Conservation (phyloP, 2,113 vertebrate genomes). For the Istiophorus platypterus region DNA sequence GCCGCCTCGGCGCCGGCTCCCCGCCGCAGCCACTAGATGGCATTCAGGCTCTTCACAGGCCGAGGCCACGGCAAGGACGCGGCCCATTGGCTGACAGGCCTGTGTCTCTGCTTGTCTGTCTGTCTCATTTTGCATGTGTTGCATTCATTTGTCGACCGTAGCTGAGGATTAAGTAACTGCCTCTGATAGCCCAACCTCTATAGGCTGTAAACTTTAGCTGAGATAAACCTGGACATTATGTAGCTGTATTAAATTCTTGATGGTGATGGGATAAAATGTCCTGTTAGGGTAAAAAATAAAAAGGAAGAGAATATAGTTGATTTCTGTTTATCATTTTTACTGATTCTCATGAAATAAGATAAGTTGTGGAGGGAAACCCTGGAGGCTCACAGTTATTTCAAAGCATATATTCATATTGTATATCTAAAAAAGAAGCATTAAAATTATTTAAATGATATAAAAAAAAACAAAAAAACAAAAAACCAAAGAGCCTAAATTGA, state of each 20-base stretch:
- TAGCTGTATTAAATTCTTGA: neutral
- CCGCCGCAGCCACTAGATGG: conserved; percentile 76
- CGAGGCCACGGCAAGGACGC: neutral
- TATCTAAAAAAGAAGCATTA: neutral
- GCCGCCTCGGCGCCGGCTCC: neutral
- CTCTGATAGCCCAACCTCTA: neutral
- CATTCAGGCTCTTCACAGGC: conserved; percentile 69
- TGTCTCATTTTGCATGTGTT: conserved; percentile 38
- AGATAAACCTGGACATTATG: neutral
- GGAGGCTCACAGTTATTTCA: neutral
- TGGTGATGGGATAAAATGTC: neutral
- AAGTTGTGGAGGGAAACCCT: neutral
- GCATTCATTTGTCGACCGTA: conserved; percentile 12
- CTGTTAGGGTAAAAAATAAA: neutral
- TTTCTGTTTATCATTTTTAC: neutral
- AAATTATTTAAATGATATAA: neutral
- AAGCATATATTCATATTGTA: neutral
- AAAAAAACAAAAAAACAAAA: no score
- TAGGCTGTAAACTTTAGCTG: neutral
- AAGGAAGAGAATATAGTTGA: neutral
- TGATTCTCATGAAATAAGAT: neutral
- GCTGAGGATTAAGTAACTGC: conserved; percentile 6
- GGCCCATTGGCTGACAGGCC: neutral
- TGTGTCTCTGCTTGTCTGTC: conserved; percentile 11
- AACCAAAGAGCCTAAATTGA: neutral